Base-by-base conservation (phyloP, 2,888 invertebrate genomes). In the Drosophila monieri region DNA sequence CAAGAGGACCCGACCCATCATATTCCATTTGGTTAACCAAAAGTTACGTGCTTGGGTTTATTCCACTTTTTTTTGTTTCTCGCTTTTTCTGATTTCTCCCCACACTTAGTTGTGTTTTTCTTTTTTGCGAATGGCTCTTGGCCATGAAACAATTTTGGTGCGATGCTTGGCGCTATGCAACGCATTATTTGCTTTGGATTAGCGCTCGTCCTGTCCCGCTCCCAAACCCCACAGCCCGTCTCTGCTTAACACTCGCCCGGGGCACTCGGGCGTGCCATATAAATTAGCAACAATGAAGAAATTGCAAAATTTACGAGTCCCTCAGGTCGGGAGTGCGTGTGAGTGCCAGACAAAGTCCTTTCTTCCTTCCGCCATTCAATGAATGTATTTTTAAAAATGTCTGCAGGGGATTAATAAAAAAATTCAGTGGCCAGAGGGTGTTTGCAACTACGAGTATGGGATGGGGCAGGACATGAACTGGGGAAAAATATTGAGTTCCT, bases 241-340 rank as follows among this genome's bases (percentile, higher is more conserved):
- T 18, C 18, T 18, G 18, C 18, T 18, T 18, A 18, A 18, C 18
- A 18, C 18, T 2, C 18, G 18, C 18, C 18, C 18, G 44, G 39
- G 39, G 43, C 51, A 60, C 72, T 56, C 56, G 43, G 52, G 64
- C 64, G 66, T 78, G 72, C 78, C 73, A 80, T 86, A 76, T 79
- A 83, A 87, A 85, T 85, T 88, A 84, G 86, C 77, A 79, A 73
- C 88, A 80, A 84, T 88, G 84, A 85, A 85, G 77, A 85, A 90
- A 88, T 85, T 85, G 80, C 78, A 71, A 85, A 89, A 90, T 90
- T 88, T 89, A 89, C 89, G 88, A 85, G 81, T 83, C 89, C 84
- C 85, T 43, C 57, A 80, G 86, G 89, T 30, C 10, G 25, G 6
- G 14, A 46, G 30, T 58, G 46, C 66, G 37, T 48, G 43, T 30